Percentiles rank a stretch among this genome's conserved stretches.
Conservation (phyloP, 2,888 invertebrate genomes). For the Notocelia uddmanniana region DNA sequence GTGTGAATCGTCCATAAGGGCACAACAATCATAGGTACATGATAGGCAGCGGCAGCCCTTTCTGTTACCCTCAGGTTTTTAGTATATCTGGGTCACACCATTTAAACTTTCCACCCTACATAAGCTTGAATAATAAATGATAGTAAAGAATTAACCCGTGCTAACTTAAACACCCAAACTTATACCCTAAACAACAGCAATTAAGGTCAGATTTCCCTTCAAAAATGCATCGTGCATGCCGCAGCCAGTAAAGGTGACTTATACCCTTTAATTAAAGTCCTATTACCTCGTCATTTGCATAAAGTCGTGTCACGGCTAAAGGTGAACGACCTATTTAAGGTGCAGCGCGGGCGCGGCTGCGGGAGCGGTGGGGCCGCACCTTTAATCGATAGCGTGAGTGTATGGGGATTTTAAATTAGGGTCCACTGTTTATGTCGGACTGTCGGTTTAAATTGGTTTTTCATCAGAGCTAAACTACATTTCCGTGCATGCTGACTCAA, state of each 20-base stretch:
- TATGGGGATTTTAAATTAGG: slow-evolving; percentile 1
- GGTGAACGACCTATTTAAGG: slow-evolving; percentile 26
- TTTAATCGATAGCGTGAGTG: slow-evolving; percentile 6
- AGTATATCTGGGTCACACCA: too few relatives aligned
- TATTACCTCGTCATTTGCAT: slow-evolving; percentile 7
- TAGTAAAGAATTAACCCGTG: neutral
- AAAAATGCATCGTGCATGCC: too few relatives aligned
- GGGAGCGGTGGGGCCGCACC: slow-evolving; percentile 7
- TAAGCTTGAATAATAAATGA: too few relatives aligned
- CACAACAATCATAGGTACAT: too few relatives aligned
- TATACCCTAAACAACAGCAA: neutral
- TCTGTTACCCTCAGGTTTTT: too few relatives aligned
- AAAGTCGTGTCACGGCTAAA: slow-evolving; percentile 17
- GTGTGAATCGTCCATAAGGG: too few relatives aligned
- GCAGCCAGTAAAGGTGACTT: too few relatives aligned
- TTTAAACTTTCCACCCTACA: too few relatives aligned
- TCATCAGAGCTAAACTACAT: too few relatives aligned
- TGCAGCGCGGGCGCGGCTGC: slow-evolving; percentile 13
- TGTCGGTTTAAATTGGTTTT: neutral
- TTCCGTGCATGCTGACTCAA: too few relatives aligned
- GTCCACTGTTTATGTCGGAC: neutral
- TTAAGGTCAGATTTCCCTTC: neutral
- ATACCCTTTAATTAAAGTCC: neutral
- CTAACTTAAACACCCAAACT: neutral
- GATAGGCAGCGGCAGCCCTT: too few relatives aligned